Evolutionary conservation across 2,797 vertebrate genomes (phyloP), one percentile per base, ranked within the genome.

Genomic region (Malacoctenus gilli): DNA sequence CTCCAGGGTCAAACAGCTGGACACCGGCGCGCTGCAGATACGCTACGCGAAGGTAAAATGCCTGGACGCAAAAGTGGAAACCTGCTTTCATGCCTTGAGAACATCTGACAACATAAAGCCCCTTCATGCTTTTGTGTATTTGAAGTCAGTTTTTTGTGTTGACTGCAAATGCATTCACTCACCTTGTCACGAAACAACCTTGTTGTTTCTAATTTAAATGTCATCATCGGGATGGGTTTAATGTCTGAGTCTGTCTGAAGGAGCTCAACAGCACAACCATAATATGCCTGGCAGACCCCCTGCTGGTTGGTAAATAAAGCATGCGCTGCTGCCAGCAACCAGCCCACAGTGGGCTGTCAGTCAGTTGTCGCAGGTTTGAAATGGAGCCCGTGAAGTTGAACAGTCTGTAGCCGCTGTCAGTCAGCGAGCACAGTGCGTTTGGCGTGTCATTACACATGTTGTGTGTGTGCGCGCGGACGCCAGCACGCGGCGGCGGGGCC

Each of bases 1-100:
- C 84, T 97, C 96, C 34, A 93, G 97, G 39, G 90, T 98, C 82
- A 98, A 96, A 79, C 95, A 95, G 77, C 77, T 95, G 76, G 97
- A 99, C 73, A 92, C 89, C 0, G 95, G 96, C 1, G 85, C 91
- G 0, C 83, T 99, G 51, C 96, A 98, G 90, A 96, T 99, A 67
- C 92, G 96, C 79, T 98, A 98, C 1, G 94, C 94, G 53, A 98
- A 98, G 96, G 97, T 98, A 90, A 69, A 59, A 72, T 51, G 22
- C 34, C 43, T 56, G 64, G 21, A 37, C 41, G 51, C 12, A 18
- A n/a, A n/a, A n/a, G 44, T 36, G 15, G 31, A 47, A 38, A 64
- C 5, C 44, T 1, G 10, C 19, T 49, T n/a, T n/a, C 42, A 47
- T 22, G 14, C 30, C 15, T 46, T 47, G 40, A 18, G 21, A 58